Base-by-base conservation (phyloP, 1,140 invertebrate genomes). In the Brachionus paranguensis region DNA sequence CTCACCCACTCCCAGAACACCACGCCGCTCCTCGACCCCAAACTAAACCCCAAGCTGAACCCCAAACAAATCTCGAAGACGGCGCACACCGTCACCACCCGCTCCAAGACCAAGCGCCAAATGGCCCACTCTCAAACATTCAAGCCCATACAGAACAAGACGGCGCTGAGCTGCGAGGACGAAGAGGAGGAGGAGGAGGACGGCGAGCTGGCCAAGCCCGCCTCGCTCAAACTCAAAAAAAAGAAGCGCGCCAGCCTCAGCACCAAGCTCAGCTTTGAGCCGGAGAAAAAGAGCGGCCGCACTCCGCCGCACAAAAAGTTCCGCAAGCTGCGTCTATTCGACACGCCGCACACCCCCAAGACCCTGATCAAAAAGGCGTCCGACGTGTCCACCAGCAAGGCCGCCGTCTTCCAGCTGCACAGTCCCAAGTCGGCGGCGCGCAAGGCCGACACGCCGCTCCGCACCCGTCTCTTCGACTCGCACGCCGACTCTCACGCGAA, bases 291-390 rank as follows among this genome's bases (percentile, higher is more conserved):
- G 50, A 76, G 20, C 20, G 72, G 72, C 1, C 72, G 64, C n/a
- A 87, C 88, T 76, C 94, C 94, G 14, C 94, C 94, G 4, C 95
- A 95, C 86, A 93, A 94, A 87, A 91, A 93, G 87, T 93, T 95
- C 47, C 91, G 93, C 86, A 93, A 94, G 0, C 89, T 95, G 33
- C 91, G 94, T 78, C 88, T 96, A 0, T 94, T 94, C 87, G 94
- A 95, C 88, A 94, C 93, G 45, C 94, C 94, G 10, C 92, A 93
- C 70, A 95, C 94, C 12, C 94, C 94, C 47, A 95, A 95, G 89
- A 94, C 94, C 2, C 90, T 95, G 17, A 89, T 95, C n/a, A 92
- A 94, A 87, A 94, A 94, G 86, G 93, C 92, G 0, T 37, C 33
- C 0, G 70, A 74, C 17, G 17, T 24, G 33, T 41, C 70, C 2